A percentile compares a stretch with the other conserved stretches of the same genome.
These are phyloP conservation scores for Dendroctonus ponderosae DNA, from an alignment of 1,140 invertebrate genomes.

Conservation along the genomic window DNA sequence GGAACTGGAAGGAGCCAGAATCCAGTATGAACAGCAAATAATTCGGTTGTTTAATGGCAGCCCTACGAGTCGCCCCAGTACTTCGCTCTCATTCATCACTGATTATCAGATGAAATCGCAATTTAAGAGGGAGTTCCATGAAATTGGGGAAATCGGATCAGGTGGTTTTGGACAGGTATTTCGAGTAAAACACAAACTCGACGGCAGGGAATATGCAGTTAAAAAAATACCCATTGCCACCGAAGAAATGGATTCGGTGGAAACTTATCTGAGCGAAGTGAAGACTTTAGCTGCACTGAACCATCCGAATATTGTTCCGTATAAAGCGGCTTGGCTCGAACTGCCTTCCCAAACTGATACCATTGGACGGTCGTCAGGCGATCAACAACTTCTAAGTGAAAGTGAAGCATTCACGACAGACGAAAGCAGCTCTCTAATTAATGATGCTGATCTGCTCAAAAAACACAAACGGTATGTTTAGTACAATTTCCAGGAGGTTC, in stretches of 20 bases:
- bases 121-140: constrained; percentile 74
- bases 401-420: not conserved
- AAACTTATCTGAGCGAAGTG: constrained; percentile 70
- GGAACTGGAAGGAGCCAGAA: constrained; percentile 65
- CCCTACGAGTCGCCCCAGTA: constrained; percentile 54
- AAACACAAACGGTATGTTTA: too few relatives aligned
- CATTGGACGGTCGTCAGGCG: constrained; percentile 1
- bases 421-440: not conserved
- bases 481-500: too few relatives aligned
- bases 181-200: constrained; percentile 67
- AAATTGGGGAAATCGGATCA: constrained; percentile 67
- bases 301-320: constrained; percentile 79
- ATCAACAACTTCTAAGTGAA: not conserved
- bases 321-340: constrained; percentile 82
- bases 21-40: constrained; percentile 63
- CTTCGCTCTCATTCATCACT: constrained; percentile 52
- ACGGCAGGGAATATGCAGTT: constrained; percentile 75
- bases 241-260: constrained; percentile 58
- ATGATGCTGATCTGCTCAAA: not conserved
- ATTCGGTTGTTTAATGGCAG: constrained; percentile 61
- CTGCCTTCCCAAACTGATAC: constrained; percentile 41
- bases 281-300: constrained; percentile 75
- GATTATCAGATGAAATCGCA: constrained; percentile 56
- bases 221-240: constrained; percentile 74
- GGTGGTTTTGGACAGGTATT: constrained; percentile 72